Percentiles rank a stretch among this genome's conserved stretches.
Evolutionary conservation across 2,113 vertebrate species (phyloP).

Genomic region (Gymnogyps californianus): DNA sequence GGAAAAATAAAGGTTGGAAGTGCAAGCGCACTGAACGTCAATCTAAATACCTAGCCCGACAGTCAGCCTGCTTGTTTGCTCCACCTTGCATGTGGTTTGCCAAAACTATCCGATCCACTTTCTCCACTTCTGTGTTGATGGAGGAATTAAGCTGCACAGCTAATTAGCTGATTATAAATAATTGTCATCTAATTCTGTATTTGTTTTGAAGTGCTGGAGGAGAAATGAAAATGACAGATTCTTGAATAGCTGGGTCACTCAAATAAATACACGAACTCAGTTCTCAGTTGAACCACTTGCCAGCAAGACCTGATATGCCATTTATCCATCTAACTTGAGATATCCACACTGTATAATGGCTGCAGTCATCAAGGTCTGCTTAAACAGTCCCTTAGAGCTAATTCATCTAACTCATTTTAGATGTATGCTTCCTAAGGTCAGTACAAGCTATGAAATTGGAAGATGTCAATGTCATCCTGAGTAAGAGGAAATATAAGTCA

Average conservation of each 20-base stretch:
- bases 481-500: background rate
- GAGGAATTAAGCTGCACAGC: background rate
- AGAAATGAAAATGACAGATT: background rate
- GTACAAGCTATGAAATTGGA: background rate
- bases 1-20: background rate
- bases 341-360: background rate
- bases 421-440: background rate
- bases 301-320: background rate
- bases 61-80: background rate
- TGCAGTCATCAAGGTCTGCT: background rate
- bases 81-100: fast-evolving
- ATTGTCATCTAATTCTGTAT: background rate
- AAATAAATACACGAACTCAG: background rate
- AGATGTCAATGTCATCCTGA: background rate
- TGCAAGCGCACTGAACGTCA: fast-evolving
- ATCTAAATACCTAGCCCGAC: background rate
- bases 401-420: background rate
- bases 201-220: background rate
- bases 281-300: background rate
- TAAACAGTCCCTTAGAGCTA: background rate
- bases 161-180: background rate
- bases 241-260: background rate
- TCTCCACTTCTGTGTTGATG: background rate
- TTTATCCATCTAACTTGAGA: background rate
- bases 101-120: background rate